Percentiles rank a stretch among this genome's conserved stretches.
Conservation (phyloP, 1,140 invertebrate genomes). For the Rhyacophila brunnea region DNA sequence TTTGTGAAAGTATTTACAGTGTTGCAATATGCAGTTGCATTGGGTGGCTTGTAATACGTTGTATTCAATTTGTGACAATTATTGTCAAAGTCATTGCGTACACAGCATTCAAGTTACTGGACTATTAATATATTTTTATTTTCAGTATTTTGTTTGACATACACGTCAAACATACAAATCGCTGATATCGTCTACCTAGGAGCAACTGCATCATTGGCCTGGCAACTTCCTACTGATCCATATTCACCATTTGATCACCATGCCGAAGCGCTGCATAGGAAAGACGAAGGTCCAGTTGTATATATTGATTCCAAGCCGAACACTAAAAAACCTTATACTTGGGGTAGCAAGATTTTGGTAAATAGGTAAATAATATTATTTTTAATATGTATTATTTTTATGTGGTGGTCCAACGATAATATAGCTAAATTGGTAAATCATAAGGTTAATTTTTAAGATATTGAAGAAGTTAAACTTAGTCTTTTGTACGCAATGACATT, state of each 20-base stretch:
- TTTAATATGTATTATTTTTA: not conserved
- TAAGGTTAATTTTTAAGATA: too few species aligned
- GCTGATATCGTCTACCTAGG: constrained; percentile 64
- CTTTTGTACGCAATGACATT: too few species aligned
- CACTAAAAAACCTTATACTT: constrained; percentile 2
- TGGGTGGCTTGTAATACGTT: too few species aligned
- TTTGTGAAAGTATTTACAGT: too few species aligned
- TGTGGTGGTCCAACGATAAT: too few species aligned
- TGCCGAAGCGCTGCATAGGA: constrained; percentile 50
- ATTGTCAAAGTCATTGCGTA: too few species aligned
- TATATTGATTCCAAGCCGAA: constrained; percentile 40
- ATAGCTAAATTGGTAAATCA: too few species aligned
- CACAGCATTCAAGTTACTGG: too few species aligned
- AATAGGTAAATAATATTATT: constrained; percentile 12
- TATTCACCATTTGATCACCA: constrained; percentile 47
- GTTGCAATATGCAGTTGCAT: too few species aligned
- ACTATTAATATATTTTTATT: constrained; percentile 22
- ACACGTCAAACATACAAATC: constrained; percentile 55
- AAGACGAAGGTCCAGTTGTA: constrained; percentile 39
- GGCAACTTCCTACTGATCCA: constrained; percentile 66
- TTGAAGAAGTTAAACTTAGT: too few species aligned
- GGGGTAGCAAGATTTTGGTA: constrained; percentile 10
- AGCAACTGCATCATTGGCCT: constrained; percentile 70
- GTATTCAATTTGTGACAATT: too few species aligned
- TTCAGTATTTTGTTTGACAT: constrained; percentile 65